phyloP scores from a whole-genome alignment of 2,797 vertebrate genomes.

The Amblyraja radiata region DNA sequence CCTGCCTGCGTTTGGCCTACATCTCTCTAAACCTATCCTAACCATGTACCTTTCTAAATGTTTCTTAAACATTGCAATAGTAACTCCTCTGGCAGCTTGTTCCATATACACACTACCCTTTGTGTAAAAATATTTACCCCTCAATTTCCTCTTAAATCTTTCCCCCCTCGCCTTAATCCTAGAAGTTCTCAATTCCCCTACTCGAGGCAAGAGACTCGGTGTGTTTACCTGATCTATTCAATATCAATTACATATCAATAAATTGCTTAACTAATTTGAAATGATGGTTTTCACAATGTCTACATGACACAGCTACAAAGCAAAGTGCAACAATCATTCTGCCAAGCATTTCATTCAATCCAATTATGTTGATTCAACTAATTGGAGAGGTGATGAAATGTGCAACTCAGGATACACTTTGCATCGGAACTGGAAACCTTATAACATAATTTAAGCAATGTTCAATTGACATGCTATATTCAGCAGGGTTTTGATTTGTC shows the following conservation, averaged over 20 bases:
- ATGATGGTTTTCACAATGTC: neutral
- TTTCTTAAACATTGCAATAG: too few species aligned
- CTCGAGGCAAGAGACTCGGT: too few species aligned
- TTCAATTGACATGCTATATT: neutral
- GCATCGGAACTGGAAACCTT: neutral
- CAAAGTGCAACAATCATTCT: neutral
- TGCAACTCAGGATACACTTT: neutral
- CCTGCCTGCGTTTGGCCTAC: too few species aligned
- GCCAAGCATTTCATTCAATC: neutral
- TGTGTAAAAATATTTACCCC: too few species aligned
- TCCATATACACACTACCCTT: too few species aligned
- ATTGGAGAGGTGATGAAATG: neutral
- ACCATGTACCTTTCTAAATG: too few species aligned
- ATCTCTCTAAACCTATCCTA: too few species aligned
- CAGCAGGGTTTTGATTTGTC: neutral
- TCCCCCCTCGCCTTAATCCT: too few species aligned
- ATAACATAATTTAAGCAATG: neutral
- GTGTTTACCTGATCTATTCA: too few species aligned
- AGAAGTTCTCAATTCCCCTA: too few species aligned
- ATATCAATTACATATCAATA: neutral
- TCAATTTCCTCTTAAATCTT: too few species aligned
- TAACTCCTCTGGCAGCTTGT: too few species aligned
- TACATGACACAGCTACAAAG: neutral
- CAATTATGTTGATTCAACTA: neutral
- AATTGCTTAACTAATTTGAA: neutral